These are phyloP conservation scores for Ctena decussata DNA, from an alignment of 2,888 invertebrate species.

Conservation along the genomic window DNA sequence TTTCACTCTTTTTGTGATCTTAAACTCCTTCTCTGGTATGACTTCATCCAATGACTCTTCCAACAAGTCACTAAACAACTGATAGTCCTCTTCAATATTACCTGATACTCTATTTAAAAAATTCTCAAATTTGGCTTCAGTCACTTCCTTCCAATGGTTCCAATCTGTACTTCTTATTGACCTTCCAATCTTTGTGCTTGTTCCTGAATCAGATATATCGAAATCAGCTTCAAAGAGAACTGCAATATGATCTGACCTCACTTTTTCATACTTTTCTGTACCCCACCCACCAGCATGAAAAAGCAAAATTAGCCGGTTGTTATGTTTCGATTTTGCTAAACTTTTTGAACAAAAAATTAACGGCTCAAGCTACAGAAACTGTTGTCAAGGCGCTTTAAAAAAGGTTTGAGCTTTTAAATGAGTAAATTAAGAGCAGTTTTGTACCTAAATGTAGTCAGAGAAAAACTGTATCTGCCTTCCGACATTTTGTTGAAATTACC, in stretches of 20 bases:
- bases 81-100: background rate
- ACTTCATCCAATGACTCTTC: background rate
- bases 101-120: background rate
- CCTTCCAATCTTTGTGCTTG: background rate
- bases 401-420: too few relatives aligned
- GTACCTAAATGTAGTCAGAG: slow-evolving; percentile 95
- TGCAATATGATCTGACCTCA: too few relatives aligned
- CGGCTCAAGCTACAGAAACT: too few relatives aligned
- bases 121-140: background rate
- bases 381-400: too few relatives aligned
- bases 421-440: too few relatives aligned
- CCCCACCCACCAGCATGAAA: background rate
- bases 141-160: too few relatives aligned
- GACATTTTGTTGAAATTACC: slow-evolving; percentile 74
- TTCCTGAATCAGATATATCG: too few relatives aligned
- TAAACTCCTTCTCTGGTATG: background rate
- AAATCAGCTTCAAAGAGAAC: too few relatives aligned
- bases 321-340: too few relatives aligned
- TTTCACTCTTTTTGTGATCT: background rate
- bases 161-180: too few relatives aligned
- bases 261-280: background rate
- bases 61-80: background rate
- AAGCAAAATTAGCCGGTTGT: background rate
- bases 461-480: slow-evolving; percentile 94
- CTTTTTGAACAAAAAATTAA: too few relatives aligned